These are phyloP conservation scores for Promerops cafer DNA, from an alignment of 2,113 vertebrate species.

Conservation along the genomic window DNA sequence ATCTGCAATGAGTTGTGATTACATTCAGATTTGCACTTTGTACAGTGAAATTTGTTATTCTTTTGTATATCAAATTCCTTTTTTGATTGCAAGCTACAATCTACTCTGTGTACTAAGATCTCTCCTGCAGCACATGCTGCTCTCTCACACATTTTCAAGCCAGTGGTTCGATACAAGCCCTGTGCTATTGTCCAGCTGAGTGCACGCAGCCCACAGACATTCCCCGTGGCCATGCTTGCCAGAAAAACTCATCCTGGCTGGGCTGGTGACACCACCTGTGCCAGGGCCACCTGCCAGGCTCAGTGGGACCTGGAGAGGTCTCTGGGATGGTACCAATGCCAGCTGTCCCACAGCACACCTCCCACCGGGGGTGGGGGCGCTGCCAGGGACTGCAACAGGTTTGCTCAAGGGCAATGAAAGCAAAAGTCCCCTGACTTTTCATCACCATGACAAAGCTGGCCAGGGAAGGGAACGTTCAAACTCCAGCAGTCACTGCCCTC, in stretches of 20 bases:
- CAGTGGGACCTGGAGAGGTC: neutral
- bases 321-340: neutral
- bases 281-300: neutral
- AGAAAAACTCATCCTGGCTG: neutral
- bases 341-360: neutral
- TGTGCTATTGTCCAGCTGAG: neutral
- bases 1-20: neutral
- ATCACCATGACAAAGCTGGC: neutral
- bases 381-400: neutral
- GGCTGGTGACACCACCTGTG: neutral
- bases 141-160: neutral
- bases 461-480: neutral
- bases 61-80: neutral
- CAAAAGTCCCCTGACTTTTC: neutral
- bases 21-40: neutral
- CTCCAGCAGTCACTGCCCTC: neutral
- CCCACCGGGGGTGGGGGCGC: neutral
- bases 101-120: accelerated
- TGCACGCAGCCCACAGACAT: neutral
- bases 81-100: neutral
- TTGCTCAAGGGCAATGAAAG: neutral
- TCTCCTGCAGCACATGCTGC: neutral
- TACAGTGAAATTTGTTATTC: neutral
- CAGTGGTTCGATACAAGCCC: neutral
- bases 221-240: neutral